Percentiles rank a stretch among this genome's conserved stretches.
These are phyloP conservation scores for Morpho achilles DNA, from an alignment of 2,888 invertebrate genomes.

Conservation along the genomic window DNA sequence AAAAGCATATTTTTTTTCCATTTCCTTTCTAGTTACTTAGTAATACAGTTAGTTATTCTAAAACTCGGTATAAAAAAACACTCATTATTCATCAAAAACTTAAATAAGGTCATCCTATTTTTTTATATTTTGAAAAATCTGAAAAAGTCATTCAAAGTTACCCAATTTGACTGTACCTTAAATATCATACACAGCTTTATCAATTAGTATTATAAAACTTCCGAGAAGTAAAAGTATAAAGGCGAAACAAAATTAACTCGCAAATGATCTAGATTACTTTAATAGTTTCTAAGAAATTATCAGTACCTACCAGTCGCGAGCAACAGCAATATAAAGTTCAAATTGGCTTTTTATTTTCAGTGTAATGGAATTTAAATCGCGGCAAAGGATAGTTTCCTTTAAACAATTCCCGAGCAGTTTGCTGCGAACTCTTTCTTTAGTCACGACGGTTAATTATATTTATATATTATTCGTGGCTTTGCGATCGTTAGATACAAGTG, in stretches of 20 bases:
- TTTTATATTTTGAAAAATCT: too few species aligned
- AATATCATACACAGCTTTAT: conserved; percentile 2
- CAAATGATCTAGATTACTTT: conserved; percentile 28
- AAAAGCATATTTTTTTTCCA: too few species aligned
- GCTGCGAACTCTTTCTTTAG: conserved; percentile 52
- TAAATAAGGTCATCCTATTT: too few species aligned
- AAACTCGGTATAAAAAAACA: too few species aligned
- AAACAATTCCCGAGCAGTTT: conserved; percentile 56
- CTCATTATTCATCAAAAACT: too few species aligned
- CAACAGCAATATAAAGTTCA: conserved; percentile 43
- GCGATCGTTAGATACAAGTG: conserved; percentile 34
- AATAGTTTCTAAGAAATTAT: conserved; percentile 30
- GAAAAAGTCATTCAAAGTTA: too few species aligned
- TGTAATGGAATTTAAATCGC: conserved; percentile 68
- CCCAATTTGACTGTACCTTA: too few species aligned
- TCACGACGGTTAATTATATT: conserved; percentile 67
- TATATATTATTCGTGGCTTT: conserved; percentile 43
- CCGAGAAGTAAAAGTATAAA: conserved; percentile 19
- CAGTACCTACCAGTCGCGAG: conserved; percentile 26
- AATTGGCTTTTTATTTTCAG: conserved; percentile 63
- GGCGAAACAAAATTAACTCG: conserved; percentile 25
- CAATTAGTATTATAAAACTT: conserved; percentile 11
- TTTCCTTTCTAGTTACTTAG: too few species aligned
- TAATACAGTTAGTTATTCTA: too few species aligned
- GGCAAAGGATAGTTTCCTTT: conserved; percentile 58